Evolutionary conservation across 2,888 invertebrate species (phyloP), one percentile per base, ranked within the genome.

Genomic region (Hoplodrina blanda): DNA sequence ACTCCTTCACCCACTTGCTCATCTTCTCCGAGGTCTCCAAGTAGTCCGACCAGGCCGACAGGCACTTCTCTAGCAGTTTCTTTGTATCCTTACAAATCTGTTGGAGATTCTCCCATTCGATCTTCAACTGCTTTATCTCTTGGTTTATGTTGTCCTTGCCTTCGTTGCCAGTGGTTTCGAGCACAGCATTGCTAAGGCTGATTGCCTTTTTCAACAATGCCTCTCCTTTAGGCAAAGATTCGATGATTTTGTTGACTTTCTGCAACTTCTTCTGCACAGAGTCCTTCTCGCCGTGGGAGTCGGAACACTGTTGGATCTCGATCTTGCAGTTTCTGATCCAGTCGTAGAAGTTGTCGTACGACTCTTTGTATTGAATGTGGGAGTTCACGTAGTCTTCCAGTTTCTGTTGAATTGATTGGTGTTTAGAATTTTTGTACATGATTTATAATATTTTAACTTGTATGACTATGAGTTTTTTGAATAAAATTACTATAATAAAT

Each of bases 201-300:
- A 97, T 97, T 0, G 98, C 97, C 83, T 97, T 97, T 54, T 97
- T 97, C 0, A 99, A 97, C 50, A 98, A 89, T 2, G 96, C 96
- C 88, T 98, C 98, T 4, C 95, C 98, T 91, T 98, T 97, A 0
- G 97, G 96, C 76, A 98, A 93, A 0, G 97, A 96, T 25, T 96
- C 95, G 13, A 97, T 96, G 61, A 98, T 97, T 82, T 97, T 97
- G 63, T 97, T 97, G 37, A 98, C 97, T 86, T 97, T 98, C 61
- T 97, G 97, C 44, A 98, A 97, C 89, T 98, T 98, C 83, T 97
- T 97, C 69, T 97, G 96, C 0, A 98, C 97, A 65, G 97, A 97
- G 62, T 97, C 97, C 82, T 98, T 97, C 88, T 99, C 99, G 4
- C 99, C 99, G 88, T 98, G 98, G 0, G 98, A 97, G 90, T 99